Percentiles rank a stretch among this genome's conserved stretches.
These are phyloP conservation scores for Eurytoma adleriae DNA, from an alignment of 2,888 invertebrate genomes.

Conservation along the genomic window DNA sequence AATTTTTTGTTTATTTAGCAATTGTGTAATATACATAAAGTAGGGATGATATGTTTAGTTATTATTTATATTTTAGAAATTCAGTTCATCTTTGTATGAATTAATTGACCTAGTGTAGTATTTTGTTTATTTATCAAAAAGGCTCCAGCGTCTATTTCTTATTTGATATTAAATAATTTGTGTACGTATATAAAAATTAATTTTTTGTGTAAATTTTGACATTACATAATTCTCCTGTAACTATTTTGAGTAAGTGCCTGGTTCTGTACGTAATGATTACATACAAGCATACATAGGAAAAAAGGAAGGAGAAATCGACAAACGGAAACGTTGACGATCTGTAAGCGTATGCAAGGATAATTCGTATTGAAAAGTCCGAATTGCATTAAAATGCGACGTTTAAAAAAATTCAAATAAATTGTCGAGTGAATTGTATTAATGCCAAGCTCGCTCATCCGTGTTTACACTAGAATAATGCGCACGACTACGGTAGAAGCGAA, in stretches of 20 bases:
- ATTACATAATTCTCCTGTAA: conserved; percentile 36
- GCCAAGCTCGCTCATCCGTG: conserved; percentile 50
- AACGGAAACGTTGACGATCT: conserved; percentile 40
- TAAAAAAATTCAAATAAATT: conserved; percentile 51
- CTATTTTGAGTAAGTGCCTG: conserved; percentile 53
- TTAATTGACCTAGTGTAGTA: conserved; percentile 39
- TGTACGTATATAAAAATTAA: conserved; percentile 18
- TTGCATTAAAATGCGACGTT: conserved; percentile 45
- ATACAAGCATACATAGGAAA: conserved; percentile 53
- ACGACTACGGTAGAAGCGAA: conserved; percentile 57
- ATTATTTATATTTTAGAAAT: conserved; percentile 37
- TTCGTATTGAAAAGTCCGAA: conserved; percentile 31
- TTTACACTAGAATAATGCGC: conserved; percentile 52
- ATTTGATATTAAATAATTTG: conserved; percentile 27
- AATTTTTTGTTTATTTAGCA: conserved; percentile 18
- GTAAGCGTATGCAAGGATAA: conserved; percentile 44
- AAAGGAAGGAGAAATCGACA: conserved; percentile 36
- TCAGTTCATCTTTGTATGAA: conserved; percentile 40
- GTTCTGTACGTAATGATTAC: conserved; percentile 55
- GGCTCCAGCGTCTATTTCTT: conserved; percentile 21
- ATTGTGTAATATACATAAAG: conserved; percentile 21
- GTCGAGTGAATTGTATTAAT: conserved; percentile 53
- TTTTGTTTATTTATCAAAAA: conserved; percentile 49
- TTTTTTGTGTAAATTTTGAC: conserved; percentile 27
- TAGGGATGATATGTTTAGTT: conserved; percentile 40